Evolutionary conservation across 2,888 invertebrate species (phyloP), one percentile per base, ranked within the genome.

Genomic region (Scaptomyza flava): DNA sequence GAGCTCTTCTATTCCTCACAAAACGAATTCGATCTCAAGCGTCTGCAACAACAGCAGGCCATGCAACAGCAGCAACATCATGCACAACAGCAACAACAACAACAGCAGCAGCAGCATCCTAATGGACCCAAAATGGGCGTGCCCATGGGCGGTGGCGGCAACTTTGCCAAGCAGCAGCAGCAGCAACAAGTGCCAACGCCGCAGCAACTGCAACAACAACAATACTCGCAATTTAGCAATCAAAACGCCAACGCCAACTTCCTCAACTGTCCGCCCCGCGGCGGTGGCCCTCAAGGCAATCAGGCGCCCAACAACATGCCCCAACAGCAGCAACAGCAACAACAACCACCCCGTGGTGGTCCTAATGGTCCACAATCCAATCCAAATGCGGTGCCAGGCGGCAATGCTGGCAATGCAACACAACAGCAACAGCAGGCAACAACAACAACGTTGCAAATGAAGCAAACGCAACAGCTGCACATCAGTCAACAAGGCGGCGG

Each of bases 391-490:
- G 89, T 77, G 5, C 77, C 87, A 2, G 87, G 89, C 41, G 71
- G 81, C 47, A 89, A 89, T 66, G 60, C 87, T n/a, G 79, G 77
- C n/a, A 87, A 87, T 68, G 79, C 89, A n/a, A 72, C 74, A n/a
- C 77, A 79, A 5, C 81, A 80, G 6, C 79, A 80, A 30, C 90
- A 90, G 54, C 89, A 91, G 62, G 79, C 91, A 50, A 89, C 89
- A 36, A 93, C 94, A 9, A 93, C 94, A 34, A 94, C 94, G 41
- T 92, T 97, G 77, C 97, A 97, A 92, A 96, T 97, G 93, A 96
- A 96, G 89, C 97, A 97, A 91, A 96, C 96, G 60, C 97, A 97
- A 91, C 97, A 97, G 91, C 92, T 97, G 91, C 97, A 97, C 91
- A 96, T 98, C 82, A 94, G 94, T 79, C 97, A 97, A 90, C 96